Base-by-base conservation (phyloP, 64 coral and sea anemone species). In the Actinia equina region DNA sequence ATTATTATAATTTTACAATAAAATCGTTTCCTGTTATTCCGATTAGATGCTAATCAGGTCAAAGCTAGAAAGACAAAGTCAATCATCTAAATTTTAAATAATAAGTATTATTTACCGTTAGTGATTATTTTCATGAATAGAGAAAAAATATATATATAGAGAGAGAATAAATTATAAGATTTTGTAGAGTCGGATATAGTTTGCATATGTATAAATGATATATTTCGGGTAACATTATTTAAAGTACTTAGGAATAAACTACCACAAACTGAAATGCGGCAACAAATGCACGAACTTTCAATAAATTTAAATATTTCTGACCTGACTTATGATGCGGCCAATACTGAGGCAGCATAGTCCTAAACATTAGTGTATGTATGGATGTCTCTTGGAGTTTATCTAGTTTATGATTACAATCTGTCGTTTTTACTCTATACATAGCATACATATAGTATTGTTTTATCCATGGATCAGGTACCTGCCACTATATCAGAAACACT, bases 31-130 rank as follows among this genome's bases (percentile, higher is more conserved):
- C 2, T 52, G 14, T 2, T 49, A 22, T 52, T 81, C 78, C 78
- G 78, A 81, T 81, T 81, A 81, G 27, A 81, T 81, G 5, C 49
- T 81, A 81, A 81, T 52, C 78, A 81, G 78, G 78, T 81, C 78
- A 49, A 19, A 79, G 30, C 30, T 37, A 37, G 37, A 20, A 79
- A 60, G 13, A 60, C 18, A 60, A 25, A 14, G 25, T n/a, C 7
- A 65, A 25, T 65, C 62, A 20, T 65, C 19, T n/a, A 23, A 65
- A 13, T n/a, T 8, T 17, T 5, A 63, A 23, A 65, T 1, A n/a
- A 9, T 7, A 23, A 65, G 15, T 57, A 14, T 65, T 23, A 23
- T 65, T 65, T n/a, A 65, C 1, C 62, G 19, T 65, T 23, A 5
- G 62, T 65, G 19, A 25, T 65, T 23, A n/a, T 65, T 18, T 60